These are phyloP conservation scores for Lypha dubia DNA, from an alignment of 2,888 invertebrate genomes.

Conservation along the genomic window DNA sequence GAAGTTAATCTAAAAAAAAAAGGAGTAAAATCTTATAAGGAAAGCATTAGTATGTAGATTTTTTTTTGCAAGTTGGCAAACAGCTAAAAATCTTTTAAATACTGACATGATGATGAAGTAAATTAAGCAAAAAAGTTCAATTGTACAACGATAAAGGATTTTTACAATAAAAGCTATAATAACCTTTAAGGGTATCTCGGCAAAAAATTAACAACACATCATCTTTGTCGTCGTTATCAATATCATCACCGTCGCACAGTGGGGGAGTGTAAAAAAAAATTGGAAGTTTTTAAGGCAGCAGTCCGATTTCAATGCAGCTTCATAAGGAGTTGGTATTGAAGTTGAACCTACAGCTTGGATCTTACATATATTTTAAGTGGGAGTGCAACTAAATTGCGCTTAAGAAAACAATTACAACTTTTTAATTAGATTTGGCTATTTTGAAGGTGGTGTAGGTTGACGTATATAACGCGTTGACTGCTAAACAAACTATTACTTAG, in stretches of 20 bases:
- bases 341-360: too few relatives aligned
- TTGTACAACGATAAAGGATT: conserved; percentile 42
- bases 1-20: conserved; percentile 7
- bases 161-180: conserved; percentile 55
- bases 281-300: too few relatives aligned
- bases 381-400: too few relatives aligned
- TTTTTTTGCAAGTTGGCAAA: conserved; percentile 20
- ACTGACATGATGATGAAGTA: conserved; percentile 29
- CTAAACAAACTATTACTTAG: too few relatives aligned
- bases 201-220: conserved; percentile 33
- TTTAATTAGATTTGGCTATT: too few relatives aligned
- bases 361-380: too few relatives aligned
- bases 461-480: too few relatives aligned
- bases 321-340: too few relatives aligned
- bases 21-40: conserved; percentile 9
- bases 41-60: conserved; percentile 37
- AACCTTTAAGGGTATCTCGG: conserved; percentile 68
- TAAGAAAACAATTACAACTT: too few relatives aligned
- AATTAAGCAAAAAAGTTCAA: conserved; percentile 45
- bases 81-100: conserved; percentile 46
- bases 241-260: conserved; percentile 34
- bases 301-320: too few relatives aligned
- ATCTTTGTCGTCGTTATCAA: conserved; percentile 27
- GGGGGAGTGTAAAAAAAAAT: too few relatives aligned
- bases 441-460: too few relatives aligned